Percentiles rank a stretch among this genome's conserved stretches.
Conservation (phyloP, 2,113 vertebrate species). For the Lepisosteus oculatus region DNA sequence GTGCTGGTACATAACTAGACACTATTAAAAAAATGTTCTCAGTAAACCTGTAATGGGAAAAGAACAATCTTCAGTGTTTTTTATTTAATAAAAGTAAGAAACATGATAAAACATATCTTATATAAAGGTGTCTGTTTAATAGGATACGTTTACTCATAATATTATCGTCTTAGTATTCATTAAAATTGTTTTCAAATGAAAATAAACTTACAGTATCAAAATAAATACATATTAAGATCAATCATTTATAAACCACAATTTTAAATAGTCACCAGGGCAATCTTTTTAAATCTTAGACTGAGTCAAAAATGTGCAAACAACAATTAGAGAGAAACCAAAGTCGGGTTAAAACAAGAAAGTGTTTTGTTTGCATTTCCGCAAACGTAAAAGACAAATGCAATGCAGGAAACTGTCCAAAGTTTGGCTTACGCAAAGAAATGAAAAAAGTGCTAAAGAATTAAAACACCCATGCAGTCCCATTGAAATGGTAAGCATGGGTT, state of each 20-base stretch:
- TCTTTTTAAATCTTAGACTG: conserved; percentile 48
- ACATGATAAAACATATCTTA: too few species aligned
- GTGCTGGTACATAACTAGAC: conserved; percentile 72
- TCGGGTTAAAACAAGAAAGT: conserved; percentile 15
- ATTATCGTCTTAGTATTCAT: too few species aligned
- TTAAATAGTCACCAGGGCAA: too few species aligned
- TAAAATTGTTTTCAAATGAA: too few species aligned
- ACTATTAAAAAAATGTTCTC: conserved; percentile 68
- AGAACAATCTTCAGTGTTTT: conserved; percentile 29
- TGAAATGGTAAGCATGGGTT: conserved; percentile 64
- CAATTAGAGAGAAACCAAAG: conserved; percentile 41
- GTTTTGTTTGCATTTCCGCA: conserved; percentile 24
- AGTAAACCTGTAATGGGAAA: conserved; percentile 43
- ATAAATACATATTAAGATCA: too few species aligned
- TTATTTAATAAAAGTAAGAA: too few species aligned
- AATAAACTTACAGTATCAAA: too few species aligned
- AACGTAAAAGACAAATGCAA: background rate
- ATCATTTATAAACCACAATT: too few species aligned
- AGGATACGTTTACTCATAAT: too few species aligned
- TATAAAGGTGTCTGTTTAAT: too few species aligned
- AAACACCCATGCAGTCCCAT: conserved; percentile 62
- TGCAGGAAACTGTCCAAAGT: conserved; percentile 32
- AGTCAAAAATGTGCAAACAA: conserved; percentile 3
- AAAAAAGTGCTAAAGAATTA: conserved; percentile 19
- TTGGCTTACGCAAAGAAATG: conserved; percentile 31